Base-by-base conservation (phyloP, 2,113 vertebrate species). In the Mionectes macconnelli region DNA sequence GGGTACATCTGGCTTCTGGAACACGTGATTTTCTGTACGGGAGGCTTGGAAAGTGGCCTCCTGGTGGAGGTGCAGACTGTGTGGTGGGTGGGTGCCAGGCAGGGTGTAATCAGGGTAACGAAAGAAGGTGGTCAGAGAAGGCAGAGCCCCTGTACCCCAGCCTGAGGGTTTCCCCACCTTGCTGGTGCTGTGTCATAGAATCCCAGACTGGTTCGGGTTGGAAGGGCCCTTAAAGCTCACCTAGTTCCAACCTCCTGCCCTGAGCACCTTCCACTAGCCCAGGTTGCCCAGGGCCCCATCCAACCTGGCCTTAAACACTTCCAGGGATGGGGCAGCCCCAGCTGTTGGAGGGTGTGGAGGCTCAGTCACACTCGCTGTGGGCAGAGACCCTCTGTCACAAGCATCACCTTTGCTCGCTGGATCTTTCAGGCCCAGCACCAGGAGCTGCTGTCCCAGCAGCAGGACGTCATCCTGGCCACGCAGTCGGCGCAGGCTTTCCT, bases 381-480 rank as follows among this genome's bases (percentile, higher is more conserved):
- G 28, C 55, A 6, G 37, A 27, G 14, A 10, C 47, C 31, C 47
- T 59, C 3, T 1, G 9, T 30, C 8, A 2, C 15, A 2, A 20
- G 4, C 22, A 21, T 89, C 89, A 85, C 84, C 23, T 50, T 24
- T 6, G 2, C 63, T 44, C 18, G 0, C 8, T 0, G 15, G 2
- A 2, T 31, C 44, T 94, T 91, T 2, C 97, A 99, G 99, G 96
- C 90, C 1, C 98, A 94, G 95, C 98, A 99, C 77, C 98, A 98
- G 97, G 98, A 99, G 96, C 98, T 99, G 89, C 98, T 99, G 91
- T 97, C 98, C 64, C 99, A 99, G 92, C 99, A 99, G 96, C 98
- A 99, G 45, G 98, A 98, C 17, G 87, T 99, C 24, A 98, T 99
- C 77, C 97, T 99, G 90, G 98, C 99, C 64, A 97, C 98, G 0